phyloP scores from a whole-genome alignment of 2,888 invertebrate species.

The Drosophila conformis region DNA sequence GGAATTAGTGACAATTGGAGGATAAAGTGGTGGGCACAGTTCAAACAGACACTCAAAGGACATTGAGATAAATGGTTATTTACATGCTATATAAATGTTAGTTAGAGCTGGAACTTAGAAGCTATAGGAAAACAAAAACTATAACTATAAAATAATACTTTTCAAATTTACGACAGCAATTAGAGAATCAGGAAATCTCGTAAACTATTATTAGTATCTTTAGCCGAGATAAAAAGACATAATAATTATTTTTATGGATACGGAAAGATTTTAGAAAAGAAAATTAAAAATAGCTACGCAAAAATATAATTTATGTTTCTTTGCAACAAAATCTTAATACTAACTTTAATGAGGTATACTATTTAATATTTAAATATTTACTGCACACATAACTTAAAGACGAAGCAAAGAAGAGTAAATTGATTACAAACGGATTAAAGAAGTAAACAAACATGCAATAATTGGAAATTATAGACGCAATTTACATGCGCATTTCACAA shows the following conservation, averaged over 20 bases:
- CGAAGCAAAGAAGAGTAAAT: neutral
- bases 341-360: neutral
- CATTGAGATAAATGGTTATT: constrained; percentile 15
- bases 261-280: neutral
- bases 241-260: neutral
- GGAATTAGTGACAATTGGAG: constrained; percentile 42
- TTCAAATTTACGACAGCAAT: neutral
- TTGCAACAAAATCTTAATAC: neutral
- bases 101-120: constrained; percentile 1
- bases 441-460: constrained; percentile 17
- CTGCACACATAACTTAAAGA: neutral
- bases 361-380: neutral
- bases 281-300: neutral
- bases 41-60: constrained; percentile 26
- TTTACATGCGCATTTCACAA: constrained; percentile 24
- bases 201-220: neutral
- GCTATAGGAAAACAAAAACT: neutral
- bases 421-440: constrained; percentile 8
- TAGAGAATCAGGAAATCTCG: neutral
- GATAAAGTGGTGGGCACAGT: constrained; percentile 30
- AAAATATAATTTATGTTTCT: neutral
- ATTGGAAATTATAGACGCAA: constrained; percentile 6
- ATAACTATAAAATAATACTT: neutral
- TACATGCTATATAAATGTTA: constrained; percentile 17
- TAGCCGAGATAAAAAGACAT: neutral